Conservation (phyloP, 64 coral and sea anemone species). For the Anthopleura sola region DNA sequence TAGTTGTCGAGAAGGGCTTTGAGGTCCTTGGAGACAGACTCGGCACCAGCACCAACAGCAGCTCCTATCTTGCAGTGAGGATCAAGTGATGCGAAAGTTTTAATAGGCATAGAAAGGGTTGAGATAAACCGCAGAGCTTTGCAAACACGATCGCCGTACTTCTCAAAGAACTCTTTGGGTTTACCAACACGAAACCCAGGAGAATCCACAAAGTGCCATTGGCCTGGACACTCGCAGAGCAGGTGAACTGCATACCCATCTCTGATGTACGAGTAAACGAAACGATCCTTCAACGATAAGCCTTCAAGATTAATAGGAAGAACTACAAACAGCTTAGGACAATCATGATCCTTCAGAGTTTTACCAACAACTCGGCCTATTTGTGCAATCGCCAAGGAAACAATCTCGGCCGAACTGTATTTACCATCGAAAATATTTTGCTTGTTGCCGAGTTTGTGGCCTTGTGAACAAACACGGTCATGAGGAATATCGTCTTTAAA, state of each 20-base stretch:
- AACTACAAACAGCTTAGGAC: no score
- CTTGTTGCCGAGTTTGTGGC: constrained; percentile 41
- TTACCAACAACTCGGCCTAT: neutral
- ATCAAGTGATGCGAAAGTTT: neutral
- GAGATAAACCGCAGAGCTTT: constrained; percentile 44
- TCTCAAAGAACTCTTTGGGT: constrained; percentile 40
- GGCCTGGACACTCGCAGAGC: constrained; percentile 74
- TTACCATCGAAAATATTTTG: constrained; percentile 36
- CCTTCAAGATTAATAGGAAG: no score
- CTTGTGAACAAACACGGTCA: constrained; percentile 32
- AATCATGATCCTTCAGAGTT: constrained; percentile 22
- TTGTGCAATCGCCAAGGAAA: neutral
- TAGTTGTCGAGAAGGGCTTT: constrained; percentile 58
- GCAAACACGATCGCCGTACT: constrained; percentile 48
- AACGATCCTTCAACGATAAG: no score
- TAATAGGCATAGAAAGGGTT: constrained; percentile 1
- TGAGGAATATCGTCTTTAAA: neutral
- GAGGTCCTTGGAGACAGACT: constrained; percentile 36
- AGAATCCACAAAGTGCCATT: constrained; percentile 70
- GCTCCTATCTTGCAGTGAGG: constrained; percentile 12
- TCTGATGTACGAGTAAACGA: constrained; percentile 40
- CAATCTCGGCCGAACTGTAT: neutral
- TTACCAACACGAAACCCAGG: constrained; percentile 64
- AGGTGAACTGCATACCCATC: constrained; percentile 77
- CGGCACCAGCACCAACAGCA: constrained; percentile 20